Base-by-base conservation (phyloP, 2,888 invertebrate genomes). In the Diaperis boleti region DNA sequence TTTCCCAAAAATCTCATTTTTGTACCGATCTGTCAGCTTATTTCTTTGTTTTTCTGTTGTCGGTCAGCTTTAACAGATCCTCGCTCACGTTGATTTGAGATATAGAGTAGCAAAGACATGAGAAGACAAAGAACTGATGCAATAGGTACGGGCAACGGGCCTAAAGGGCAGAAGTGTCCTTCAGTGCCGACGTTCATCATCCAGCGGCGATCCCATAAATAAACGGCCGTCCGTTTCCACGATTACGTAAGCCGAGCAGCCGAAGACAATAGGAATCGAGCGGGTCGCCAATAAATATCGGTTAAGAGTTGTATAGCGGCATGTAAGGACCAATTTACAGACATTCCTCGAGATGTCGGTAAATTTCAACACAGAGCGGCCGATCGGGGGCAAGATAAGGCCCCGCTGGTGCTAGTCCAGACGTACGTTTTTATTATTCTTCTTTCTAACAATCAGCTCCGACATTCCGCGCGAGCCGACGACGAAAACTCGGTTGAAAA, bases 281-380 rank as follows among this genome's bases (percentile, higher is more conserved):
- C 69, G 66, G 44, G 61, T 42, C 55, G 64, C 67, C 69, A 67
- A 70, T 70, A 73, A 72, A 74, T 74, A 72, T 68, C 65, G 65
- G 68, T 69, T n/a, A 69, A 67, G 72, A 52, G 52, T 72, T 72
- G 72, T 72, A 67, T 52, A 54, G 76, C 78, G 77, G 78, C 78
- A 75, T 78, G 78, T 78, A 77, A 77, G 76, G 72, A 78, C 78
- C 79, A 78, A 78, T 79, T 78, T 78, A 79, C 78, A 78, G 75
- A 77, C 79, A 79, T 79, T 78, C 78, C 74, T 67, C 65, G 67
- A 69, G 75, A 77, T 77, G 77, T 75, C 78, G 76, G 78, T 76
- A 76, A 74, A 76, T 76, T 75, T 75, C 72, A 72, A 74, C 68
- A 65, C 69, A 70, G 66, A 49, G 42, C 39, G 45, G 49, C 61